Conservation (phyloP, 2,113 vertebrate genomes). For the Corythornis cristatus region DNA sequence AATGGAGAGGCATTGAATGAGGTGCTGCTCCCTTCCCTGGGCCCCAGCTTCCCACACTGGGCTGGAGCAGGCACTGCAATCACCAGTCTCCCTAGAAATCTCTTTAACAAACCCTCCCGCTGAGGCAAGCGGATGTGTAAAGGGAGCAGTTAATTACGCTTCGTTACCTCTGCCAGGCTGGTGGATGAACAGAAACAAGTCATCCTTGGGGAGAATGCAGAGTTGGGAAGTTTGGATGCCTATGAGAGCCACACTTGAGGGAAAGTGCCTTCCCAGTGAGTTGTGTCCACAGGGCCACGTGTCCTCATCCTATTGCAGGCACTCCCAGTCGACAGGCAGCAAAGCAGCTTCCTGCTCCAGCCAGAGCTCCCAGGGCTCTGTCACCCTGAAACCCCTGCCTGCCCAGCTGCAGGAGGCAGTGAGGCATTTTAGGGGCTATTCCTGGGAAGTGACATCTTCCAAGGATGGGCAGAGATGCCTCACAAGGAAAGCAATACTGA, state of each 20-base stretch:
- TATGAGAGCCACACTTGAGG: rapidly evolving
- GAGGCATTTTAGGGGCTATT: not conserved
- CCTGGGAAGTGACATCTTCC: not conserved
- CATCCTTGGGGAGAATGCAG: not conserved
- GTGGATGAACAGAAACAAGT: not conserved
- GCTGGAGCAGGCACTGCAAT: not conserved
- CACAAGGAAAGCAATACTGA: not conserved
- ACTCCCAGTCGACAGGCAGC: rapidly evolving
- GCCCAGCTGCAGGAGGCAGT: rapidly evolving
- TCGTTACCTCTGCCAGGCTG: not conserved
- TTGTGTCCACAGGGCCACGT: rapidly evolving
- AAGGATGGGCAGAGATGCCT: not conserved
- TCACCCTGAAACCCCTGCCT: not conserved
- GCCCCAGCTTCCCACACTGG: rapidly evolving
- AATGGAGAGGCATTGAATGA: rapidly evolving
- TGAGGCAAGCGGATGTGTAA: not conserved
- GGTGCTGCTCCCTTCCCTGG: not conserved
- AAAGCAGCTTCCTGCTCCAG: not conserved
- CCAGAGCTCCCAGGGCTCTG: not conserved
- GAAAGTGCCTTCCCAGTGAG: not conserved
- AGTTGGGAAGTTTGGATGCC: not conserved
- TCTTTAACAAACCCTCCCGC: not conserved
- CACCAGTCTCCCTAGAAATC: not conserved
- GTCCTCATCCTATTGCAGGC: not conserved
- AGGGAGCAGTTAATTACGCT: not conserved